A percentile compares a stretch with the other conserved stretches of the same genome.
These are phyloP conservation scores for Epirrita christyi DNA, from an alignment of 2,888 invertebrate species.

Conservation along the genomic window DNA sequence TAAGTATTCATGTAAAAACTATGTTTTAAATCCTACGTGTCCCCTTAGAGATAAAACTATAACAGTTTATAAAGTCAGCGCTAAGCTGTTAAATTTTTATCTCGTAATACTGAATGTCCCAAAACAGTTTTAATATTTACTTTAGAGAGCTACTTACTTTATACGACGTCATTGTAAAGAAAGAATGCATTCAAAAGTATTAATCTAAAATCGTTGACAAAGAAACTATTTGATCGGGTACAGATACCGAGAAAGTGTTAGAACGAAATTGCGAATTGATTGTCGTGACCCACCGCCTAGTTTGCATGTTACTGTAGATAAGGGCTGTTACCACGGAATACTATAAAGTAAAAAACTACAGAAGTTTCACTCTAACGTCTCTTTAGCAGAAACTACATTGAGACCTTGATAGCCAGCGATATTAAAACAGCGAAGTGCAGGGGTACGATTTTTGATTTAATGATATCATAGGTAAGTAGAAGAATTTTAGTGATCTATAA, in stretches of 20 bases:
- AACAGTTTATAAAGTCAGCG: conserved; percentile 30
- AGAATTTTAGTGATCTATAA: too few species aligned
- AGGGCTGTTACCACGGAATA: conserved; percentile 43
- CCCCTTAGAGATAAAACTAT: conserved; percentile 42
- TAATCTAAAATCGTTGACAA: conserved; percentile 29
- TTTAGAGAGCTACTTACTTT: conserved; percentile 12
- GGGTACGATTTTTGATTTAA: too few species aligned
- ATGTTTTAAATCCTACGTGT: conserved; percentile 39
- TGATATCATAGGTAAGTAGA: too few species aligned
- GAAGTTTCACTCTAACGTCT: conserved; percentile 14
- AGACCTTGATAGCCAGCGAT: too few species aligned
- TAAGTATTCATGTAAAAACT: conserved; percentile 40
- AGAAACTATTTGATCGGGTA: conserved; percentile 28
- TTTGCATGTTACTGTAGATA: conserved; percentile 78
- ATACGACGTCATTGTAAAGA: conserved; percentile 22
- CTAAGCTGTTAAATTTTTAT: conserved; percentile 26
- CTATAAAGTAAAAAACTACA: neutral
- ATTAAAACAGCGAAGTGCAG: too few species aligned
- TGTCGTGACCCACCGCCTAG: conserved; percentile 60
- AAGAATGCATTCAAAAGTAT: conserved; percentile 26
- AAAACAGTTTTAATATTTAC: conserved; percentile 20
- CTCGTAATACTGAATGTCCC: conserved; percentile 28
- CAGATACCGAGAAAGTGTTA: conserved; percentile 43
- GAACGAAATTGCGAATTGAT: conserved; percentile 64
- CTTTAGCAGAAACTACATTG: too few species aligned